phyloP scores from a whole-genome alignment of 2,888 invertebrate genomes.

The Neoitamus cyanurus region DNA sequence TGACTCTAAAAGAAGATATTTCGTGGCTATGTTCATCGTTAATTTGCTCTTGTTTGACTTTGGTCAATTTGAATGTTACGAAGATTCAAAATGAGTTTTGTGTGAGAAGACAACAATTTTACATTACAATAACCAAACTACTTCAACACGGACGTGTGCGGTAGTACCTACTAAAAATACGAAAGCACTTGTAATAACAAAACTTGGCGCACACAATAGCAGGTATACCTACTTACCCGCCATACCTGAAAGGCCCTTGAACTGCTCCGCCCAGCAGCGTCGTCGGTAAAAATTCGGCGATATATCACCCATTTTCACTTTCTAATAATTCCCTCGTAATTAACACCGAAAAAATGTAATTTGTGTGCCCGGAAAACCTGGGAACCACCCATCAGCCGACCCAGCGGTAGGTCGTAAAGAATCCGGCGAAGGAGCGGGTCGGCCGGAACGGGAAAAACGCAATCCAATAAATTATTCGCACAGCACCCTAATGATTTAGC shows the following conservation, averaged over 20 bases:
- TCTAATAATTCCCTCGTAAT: conserved; percentile 38
- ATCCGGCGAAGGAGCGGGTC: not conserved
- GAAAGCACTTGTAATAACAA: too few relatives aligned
- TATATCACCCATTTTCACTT: conserved; percentile 23
- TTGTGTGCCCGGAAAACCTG: conserved; percentile 36
- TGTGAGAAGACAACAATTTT: too few relatives aligned
- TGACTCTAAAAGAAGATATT: too few relatives aligned
- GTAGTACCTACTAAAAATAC: too few relatives aligned
- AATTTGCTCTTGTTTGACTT: too few relatives aligned
- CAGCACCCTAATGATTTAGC: conserved; percentile 51
- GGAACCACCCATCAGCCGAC: conserved; percentile 21
- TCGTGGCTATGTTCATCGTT: too few relatives aligned
- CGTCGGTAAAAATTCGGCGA: not conserved
- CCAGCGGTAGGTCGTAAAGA: conserved; percentile 9
- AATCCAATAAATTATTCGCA: conserved; percentile 49
- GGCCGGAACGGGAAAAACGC: conserved; percentile 11
- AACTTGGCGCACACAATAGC: too few relatives aligned
- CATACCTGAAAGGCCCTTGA: not conserved
- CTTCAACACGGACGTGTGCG: too few relatives aligned
- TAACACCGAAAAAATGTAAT: conserved; percentile 41
- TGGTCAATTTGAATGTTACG: too few relatives aligned
- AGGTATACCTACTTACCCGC: not conserved
- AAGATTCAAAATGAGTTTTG: too few relatives aligned
- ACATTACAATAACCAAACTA: too few relatives aligned
- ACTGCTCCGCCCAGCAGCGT: not conserved